Conservation (phyloP, 2,888 invertebrate species). For the Sialis lutaria region DNA sequence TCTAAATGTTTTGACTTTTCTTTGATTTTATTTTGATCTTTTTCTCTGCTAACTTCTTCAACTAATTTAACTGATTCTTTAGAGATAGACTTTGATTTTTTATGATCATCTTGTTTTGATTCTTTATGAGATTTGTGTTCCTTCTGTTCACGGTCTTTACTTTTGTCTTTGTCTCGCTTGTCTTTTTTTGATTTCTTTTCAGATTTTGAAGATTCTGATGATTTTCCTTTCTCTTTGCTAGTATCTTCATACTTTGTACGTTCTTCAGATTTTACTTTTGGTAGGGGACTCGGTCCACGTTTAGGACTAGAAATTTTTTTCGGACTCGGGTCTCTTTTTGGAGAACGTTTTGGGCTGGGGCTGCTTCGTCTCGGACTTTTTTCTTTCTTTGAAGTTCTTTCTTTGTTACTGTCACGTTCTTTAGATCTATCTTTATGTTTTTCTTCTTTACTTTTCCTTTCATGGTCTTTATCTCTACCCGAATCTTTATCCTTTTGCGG, state of each 20-base stretch:
- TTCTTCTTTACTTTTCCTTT: constrained; percentile 26
- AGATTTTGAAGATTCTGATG: constrained; percentile 17
- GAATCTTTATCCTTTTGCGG: constrained; percentile 33
- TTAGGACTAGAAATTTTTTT: constrained; percentile 24
- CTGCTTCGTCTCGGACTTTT: constrained; percentile 23
- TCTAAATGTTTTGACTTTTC: constrained; percentile 21
- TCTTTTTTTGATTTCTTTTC: constrained; percentile 37
- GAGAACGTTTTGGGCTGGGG: constrained; percentile 18
- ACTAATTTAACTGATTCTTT: constrained; percentile 25
- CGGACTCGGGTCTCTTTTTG: constrained; percentile 10
- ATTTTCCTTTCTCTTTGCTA: constrained; percentile 6
- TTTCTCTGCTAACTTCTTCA: constrained; percentile 35
- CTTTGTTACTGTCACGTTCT: constrained; percentile 32
- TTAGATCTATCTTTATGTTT: constrained; percentile 34
- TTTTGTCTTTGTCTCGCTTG: constrained; percentile 42
- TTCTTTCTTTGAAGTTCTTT: constrained; percentile 28
- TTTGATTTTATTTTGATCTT: constrained; percentile 29
- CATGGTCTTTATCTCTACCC: constrained; percentile 24
- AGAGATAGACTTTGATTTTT: constrained; percentile 22
- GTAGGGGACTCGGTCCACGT: constrained; percentile 11
- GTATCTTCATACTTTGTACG: constrained; percentile 6
- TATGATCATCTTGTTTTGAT: constrained; percentile 12
- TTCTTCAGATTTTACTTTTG: constrained; percentile 7
- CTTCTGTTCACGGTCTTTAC: constrained; percentile 34
- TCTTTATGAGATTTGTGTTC: constrained; percentile 21